Conservation (phyloP, 2,797 vertebrate genomes). For the Steatocranus sp. region DNA sequence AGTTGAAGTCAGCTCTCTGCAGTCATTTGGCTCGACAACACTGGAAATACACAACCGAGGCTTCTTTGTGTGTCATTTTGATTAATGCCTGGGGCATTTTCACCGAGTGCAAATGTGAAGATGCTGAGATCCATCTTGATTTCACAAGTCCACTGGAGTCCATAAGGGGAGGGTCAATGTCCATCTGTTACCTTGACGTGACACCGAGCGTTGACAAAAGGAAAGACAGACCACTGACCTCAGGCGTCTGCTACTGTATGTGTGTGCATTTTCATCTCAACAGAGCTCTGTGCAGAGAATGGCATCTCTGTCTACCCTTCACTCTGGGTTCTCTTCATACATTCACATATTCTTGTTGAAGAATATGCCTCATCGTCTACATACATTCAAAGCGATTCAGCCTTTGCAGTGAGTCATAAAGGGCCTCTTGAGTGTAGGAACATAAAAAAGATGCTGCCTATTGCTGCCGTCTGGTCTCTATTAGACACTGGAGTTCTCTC, state of each 20-base stretch:
- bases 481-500: slow-evolving; percentile 29
- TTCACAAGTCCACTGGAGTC: slow-evolving; percentile 77
- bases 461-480: slow-evolving; percentile 42
- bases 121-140: slow-evolving; percentile 81
- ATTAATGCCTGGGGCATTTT: slow-evolving; percentile 66
- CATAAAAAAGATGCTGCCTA: slow-evolving; percentile 45
- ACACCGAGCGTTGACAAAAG: slow-evolving; percentile 76
- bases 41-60: slow-evolving; percentile 37
- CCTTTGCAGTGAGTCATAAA: slow-evolving; percentile 54
- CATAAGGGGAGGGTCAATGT: slow-evolving; percentile 73
- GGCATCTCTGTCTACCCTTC: not conserved
- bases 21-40: not conserved
- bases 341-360: slow-evolving; percentile 31
- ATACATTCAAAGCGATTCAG: slow-evolving; percentile 49
- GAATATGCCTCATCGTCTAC: slow-evolving; percentile 28
- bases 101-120: slow-evolving; percentile 64
- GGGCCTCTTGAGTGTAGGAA: slow-evolving; percentile 55
- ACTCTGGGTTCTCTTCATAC: not conserved
- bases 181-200: slow-evolving; percentile 88
- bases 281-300: not conserved
- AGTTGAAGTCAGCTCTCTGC: slow-evolving; percentile 3
- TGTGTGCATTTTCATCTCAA: slow-evolving; percentile 4
- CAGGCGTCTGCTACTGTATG: slow-evolving; percentile 22
- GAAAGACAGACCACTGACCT: slow-evolving; percentile 83
- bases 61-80: slow-evolving; percentile 60